Conservation (phyloP, 2,797 vertebrate genomes). For the Cossypha dichroa region DNA sequence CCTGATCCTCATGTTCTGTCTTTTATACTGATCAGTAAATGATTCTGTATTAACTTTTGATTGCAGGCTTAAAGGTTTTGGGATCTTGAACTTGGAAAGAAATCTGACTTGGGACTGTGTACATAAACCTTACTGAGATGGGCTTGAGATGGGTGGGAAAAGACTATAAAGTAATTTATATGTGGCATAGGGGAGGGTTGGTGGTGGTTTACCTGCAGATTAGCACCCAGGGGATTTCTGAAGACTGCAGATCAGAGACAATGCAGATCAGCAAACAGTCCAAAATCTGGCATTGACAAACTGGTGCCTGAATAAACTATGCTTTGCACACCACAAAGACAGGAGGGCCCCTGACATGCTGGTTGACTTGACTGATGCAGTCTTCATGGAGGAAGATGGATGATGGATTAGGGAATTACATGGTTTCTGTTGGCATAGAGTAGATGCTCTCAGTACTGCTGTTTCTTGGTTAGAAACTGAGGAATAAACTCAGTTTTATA, state of each 20-base stretch:
- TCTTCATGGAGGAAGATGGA: not conserved
- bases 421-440: not conserved
- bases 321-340: not conserved
- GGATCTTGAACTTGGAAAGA: not conserved
- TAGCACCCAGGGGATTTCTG: not conserved
- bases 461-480: not conserved
- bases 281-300: not conserved
- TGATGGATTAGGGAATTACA: accelerated
- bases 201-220: not conserved
- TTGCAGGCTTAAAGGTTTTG: not conserved
- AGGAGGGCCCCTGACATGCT: not conserved
- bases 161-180: not conserved
- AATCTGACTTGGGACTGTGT: not conserved
- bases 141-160: not conserved
- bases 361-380: not conserved
- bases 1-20: not conserved
- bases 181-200: not conserved
- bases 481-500: not conserved
- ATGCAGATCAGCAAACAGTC: not conserved
- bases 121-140: not conserved
- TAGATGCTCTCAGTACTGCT: not conserved
- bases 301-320: not conserved
- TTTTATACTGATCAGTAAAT: not conserved
- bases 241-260: not conserved
- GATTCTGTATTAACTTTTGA: not conserved